A percentile compares a stretch with the other conserved stretches of the same genome.
Conservation (phyloP, 2,888 invertebrate species). For the Eumacrocentrus americanus region DNA sequence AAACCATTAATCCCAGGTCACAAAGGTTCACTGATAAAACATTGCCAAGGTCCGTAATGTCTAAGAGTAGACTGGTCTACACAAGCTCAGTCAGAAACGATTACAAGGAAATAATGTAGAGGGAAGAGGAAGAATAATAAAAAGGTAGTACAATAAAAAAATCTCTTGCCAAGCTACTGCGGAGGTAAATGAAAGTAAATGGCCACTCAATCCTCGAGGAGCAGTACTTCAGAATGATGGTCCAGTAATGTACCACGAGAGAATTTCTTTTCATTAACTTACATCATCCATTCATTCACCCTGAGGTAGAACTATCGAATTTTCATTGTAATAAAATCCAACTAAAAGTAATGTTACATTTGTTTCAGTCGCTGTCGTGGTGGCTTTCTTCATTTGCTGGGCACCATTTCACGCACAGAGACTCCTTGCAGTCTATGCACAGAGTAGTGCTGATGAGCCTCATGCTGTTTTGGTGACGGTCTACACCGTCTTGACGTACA, state of each 20-base stretch:
- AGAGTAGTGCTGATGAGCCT: slow-evolving; percentile 64
- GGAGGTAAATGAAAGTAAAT: slow-evolving; percentile 28
- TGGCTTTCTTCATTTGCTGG: slow-evolving; percentile 84
- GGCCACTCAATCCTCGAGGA: not conserved
- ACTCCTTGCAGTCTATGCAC: slow-evolving; percentile 78
- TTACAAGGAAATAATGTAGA: not conserved
- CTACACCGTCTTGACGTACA: slow-evolving; percentile 66
- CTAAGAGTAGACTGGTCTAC: too few relatives aligned
- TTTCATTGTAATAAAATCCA: not conserved
- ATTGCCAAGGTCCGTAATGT: too few relatives aligned
- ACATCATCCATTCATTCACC: not conserved
- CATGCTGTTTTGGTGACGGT: slow-evolving; percentile 62
- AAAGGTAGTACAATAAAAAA: not conserved
- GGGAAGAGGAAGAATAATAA: not conserved
- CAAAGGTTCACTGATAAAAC: too few relatives aligned
- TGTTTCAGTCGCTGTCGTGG: slow-evolving; percentile 78
- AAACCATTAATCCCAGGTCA: too few relatives aligned
- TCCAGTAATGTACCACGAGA: not conserved
- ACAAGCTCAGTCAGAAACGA: too few relatives aligned
- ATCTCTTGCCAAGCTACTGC: not conserved
- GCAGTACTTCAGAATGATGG: slow-evolving; percentile 1
- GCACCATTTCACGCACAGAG: slow-evolving; percentile 93
- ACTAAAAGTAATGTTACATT: not conserved
- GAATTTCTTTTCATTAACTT: not conserved
- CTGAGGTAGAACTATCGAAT: not conserved